Base-by-base conservation (phyloP, 2,797 vertebrate genomes). In the Sarcophilus harrisii region DNA sequence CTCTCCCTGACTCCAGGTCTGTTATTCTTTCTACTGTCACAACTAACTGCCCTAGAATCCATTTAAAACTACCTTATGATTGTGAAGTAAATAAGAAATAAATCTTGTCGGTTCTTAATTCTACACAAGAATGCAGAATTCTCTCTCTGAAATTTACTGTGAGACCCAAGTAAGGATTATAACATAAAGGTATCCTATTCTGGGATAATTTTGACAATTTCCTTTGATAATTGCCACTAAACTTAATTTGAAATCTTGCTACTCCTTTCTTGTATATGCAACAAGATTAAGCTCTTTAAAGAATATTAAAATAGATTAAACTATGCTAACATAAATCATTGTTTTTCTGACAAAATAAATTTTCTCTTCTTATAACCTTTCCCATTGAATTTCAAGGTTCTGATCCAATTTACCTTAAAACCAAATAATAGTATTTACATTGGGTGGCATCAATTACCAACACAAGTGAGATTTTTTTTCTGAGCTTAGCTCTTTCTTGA, bases 121-220 rank as follows among this genome's bases (percentile, higher is more conserved):
- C 96, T 96, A 96, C 96, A 92, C 18, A 91, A 57, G 89, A 95
- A 95, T 54, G 16, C 95, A 96, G 93, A 92, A 91, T 97, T 93
- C 87, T 96, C 18, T 21, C 62, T 95, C 92, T 58, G 91, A 45
- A 93, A 91, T 73, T 96, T 93, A 95, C 73, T 55, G 62, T 93
- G 90, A 93, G 89, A 97, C 93, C 95, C 66, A 90, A 92, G 90
- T 59, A 81, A 55, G 62, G 18, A 52, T 92, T 32, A 49, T 24
- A 27, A 30, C 93, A 59, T n/a, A 59, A 30, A 73, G n/a, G 92
- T 90, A 28, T 52, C 66, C 13, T 73, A 90, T n/a, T 59, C 91
- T 81, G 54, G 54, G 54, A 55, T 55, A 10, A 55, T 55, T 55
- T 55, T 55, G 54, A 55, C 54, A 55, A 55, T 49, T 66, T 54